A percentile compares a stretch with the other conserved stretches of the same genome.
phyloP scores from a whole-genome alignment of 2,888 invertebrate species.

The Portevinia maculata region DNA sequence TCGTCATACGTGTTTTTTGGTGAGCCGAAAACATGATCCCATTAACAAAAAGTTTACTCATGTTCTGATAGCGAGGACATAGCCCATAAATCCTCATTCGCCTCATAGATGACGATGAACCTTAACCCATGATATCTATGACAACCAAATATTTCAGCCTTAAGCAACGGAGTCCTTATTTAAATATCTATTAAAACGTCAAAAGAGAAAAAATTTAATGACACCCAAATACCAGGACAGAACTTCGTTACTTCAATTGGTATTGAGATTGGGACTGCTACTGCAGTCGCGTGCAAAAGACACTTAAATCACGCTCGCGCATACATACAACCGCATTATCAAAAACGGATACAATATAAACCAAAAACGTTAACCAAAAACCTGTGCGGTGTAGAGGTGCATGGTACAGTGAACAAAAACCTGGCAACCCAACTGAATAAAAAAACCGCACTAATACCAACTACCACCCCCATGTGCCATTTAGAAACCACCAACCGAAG shows the following conservation, averaged over 20 bases:
- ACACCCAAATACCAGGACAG: slow-evolving; percentile 34
- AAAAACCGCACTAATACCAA: slow-evolving; percentile 34
- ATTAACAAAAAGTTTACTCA: slow-evolving; percentile 10
- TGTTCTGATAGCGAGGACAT: slow-evolving; percentile 2
- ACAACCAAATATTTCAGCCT: slow-evolving; percentile 7
- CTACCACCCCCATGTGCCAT: slow-evolving; percentile 42
- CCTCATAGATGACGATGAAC: slow-evolving; percentile 59
- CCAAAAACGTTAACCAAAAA: slow-evolving; percentile 42
- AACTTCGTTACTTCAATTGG: not conserved
- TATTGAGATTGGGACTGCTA: not conserved
- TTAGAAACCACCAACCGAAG: slow-evolving; percentile 48
- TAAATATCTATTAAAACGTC: slow-evolving; percentile 56
- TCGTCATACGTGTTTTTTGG: slow-evolving; percentile 20
- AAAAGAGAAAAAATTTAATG: slow-evolving; percentile 58
- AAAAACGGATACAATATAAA: slow-evolving; percentile 2
- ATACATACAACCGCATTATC: not conserved
- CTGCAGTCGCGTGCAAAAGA: slow-evolving; percentile 78
- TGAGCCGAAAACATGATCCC: slow-evolving; percentile 7
- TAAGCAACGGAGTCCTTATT: slow-evolving; percentile 26
- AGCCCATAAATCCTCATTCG: slow-evolving; percentile 16
- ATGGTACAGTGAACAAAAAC: slow-evolving; percentile 52
- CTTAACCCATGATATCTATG: slow-evolving; percentile 17
- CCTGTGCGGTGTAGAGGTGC: slow-evolving; percentile 39
- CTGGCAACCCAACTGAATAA: slow-evolving; percentile 4
- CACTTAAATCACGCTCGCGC: slow-evolving; percentile 77